These are phyloP conservation scores for Cenopis cana DNA, from an alignment of 2,888 invertebrate genomes.

Conservation along the genomic window DNA sequence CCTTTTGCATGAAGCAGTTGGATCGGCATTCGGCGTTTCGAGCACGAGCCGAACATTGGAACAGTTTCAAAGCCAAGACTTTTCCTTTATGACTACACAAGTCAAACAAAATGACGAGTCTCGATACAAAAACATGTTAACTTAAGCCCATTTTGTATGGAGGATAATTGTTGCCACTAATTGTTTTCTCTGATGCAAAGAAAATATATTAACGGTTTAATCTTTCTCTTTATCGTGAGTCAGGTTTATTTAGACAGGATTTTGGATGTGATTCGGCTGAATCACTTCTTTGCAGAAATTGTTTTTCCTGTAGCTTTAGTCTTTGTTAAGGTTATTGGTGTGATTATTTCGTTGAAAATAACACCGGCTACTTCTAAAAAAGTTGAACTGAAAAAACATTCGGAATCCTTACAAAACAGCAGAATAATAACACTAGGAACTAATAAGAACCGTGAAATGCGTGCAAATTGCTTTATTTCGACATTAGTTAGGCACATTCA, in stretches of 20 bases:
- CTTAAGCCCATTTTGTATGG: background rate
- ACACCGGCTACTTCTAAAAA: background rate
- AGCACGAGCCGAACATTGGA: conserved; percentile 42
- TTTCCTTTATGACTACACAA: conserved; percentile 44
- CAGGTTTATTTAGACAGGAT: conserved; percentile 16
- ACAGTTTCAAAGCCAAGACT: conserved; percentile 43
- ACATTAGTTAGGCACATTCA: background rate
- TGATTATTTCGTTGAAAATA: background rate
- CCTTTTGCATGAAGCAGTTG: conserved; percentile 40
- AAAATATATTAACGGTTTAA: background rate
- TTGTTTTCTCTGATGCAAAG: conserved; percentile 22
- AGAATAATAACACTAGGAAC: background rate
- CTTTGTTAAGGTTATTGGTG: background rate
- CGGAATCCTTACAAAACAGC: background rate
- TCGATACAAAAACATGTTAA: background rate
- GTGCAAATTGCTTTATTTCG: background rate
- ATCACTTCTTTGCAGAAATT: conserved; percentile 11
- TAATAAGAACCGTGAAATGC: background rate
- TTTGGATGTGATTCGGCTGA: background rate
- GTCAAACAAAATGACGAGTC: background rate
- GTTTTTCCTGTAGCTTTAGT: background rate
- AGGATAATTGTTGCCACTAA: background rate
- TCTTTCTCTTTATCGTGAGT: conserved; percentile 13
- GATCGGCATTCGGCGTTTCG: conserved; percentile 39
- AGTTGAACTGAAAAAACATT: background rate